These are phyloP conservation scores for Harpalus rufipes DNA, from an alignment of 2,888 invertebrate species.

Conservation along the genomic window DNA sequence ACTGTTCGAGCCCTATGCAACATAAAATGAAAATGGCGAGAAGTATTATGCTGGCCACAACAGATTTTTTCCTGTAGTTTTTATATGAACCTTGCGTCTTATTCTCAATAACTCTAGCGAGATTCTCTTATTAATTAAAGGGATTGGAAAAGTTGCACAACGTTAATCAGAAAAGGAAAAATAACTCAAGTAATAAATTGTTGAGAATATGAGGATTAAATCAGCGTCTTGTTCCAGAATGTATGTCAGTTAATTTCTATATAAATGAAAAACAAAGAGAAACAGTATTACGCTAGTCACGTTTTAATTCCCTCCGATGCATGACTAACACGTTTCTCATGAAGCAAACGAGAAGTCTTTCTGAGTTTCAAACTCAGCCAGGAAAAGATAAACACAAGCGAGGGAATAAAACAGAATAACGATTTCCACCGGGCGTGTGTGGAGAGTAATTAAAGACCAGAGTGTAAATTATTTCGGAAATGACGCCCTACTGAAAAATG, in stretches of 20 bases:
- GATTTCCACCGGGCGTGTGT: slow-evolving; percentile 17
- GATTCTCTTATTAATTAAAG: no score
- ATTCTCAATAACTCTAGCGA: no score
- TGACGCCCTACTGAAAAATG: slow-evolving; percentile 34
- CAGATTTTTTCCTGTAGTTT: no score
- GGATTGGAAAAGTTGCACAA: no score
- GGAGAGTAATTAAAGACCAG: slow-evolving; percentile 31
- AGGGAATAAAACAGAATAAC: slow-evolving; percentile 16
- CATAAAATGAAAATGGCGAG: no score
- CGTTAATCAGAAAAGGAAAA: no score
- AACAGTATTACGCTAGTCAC: slow-evolving; percentile 14
- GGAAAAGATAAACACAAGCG: slow-evolving; percentile 41
- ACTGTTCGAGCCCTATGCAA: no score
- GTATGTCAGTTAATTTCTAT: not conserved
- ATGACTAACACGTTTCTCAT: slow-evolving; percentile 27
- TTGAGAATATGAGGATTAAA: not conserved
- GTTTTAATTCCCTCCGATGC: slow-evolving; percentile 23
- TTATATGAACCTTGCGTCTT: no score
- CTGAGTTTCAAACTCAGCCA: slow-evolving; percentile 10
- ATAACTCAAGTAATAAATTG: not conserved
- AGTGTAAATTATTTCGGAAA: slow-evolving; percentile 37
- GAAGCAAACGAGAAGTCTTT: slow-evolving; percentile 23
- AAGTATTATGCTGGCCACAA: no score
- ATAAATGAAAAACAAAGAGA: not conserved
- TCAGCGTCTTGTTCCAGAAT: not conserved